Evolutionary conservation across 2,888 invertebrate genomes (phyloP).

Genomic region (Hydraecia micacea): DNA sequence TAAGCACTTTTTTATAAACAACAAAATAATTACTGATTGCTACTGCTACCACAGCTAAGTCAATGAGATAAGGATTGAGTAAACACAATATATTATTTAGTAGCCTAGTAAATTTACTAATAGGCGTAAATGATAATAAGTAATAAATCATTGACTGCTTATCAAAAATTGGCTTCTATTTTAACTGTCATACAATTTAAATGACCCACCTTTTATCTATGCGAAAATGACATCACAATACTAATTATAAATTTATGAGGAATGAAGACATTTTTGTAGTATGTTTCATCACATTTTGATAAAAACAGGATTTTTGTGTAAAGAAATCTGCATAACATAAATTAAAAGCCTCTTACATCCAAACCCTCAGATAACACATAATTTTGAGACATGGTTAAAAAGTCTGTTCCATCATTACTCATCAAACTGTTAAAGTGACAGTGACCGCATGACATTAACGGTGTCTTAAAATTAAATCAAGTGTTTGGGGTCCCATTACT

Average conservation of each 20-base stretch:
- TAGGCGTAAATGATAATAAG: slow-evolving; percentile 1
- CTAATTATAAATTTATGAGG: background rate
- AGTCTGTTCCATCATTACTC: background rate
- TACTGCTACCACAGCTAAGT: background rate
- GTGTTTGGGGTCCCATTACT: background rate
- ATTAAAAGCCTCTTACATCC: background rate
- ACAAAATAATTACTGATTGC: slow-evolving; percentile 14
- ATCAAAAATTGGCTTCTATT: slow-evolving; percentile 28
- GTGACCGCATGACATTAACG: too few species aligned
- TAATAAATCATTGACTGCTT: slow-evolving; percentile 28
- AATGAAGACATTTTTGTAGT: slow-evolving; percentile 9
- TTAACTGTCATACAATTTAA: slow-evolving; percentile 8
- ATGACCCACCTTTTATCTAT: slow-evolving; percentile 1
- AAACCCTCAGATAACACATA: background rate
- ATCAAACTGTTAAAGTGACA: background rate
- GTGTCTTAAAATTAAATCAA: too few species aligned
- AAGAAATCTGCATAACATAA: background rate
- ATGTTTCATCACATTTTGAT: slow-evolving; percentile 17
- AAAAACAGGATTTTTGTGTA: background rate
- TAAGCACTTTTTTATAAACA: slow-evolving; percentile 5
- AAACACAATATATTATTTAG: slow-evolving; percentile 15
- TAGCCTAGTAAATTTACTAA: slow-evolving; percentile 16
- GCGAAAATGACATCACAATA: slow-evolving; percentile 32
- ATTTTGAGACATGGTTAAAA: background rate
- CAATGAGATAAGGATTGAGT: slow-evolving; percentile 28